Conservation (phyloP, 2,888 invertebrate genomes). For the Cremastobaeus sp. region DNA sequence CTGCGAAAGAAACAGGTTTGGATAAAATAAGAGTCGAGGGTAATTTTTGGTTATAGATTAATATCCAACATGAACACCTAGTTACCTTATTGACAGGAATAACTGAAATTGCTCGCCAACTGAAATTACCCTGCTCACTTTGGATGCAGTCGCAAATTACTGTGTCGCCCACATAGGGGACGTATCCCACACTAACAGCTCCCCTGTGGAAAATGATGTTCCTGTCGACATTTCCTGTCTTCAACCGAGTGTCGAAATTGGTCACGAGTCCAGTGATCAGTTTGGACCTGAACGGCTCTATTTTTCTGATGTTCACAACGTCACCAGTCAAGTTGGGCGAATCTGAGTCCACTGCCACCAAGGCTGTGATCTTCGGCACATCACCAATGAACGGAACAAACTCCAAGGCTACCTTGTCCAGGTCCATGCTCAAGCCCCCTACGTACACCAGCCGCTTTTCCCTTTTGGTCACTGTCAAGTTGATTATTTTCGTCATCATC, state of each 20-base stretch:
- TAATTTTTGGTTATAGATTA: not conserved
- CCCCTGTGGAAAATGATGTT: slow-evolving; percentile 82
- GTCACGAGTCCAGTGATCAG: slow-evolving; percentile 80
- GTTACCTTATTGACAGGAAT: slow-evolving; percentile 66
- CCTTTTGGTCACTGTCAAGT: slow-evolving; percentile 77
- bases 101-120: slow-evolving; percentile 82
- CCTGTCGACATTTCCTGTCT: slow-evolving; percentile 81
- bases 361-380: slow-evolving; percentile 83
- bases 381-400: slow-evolving; percentile 86
- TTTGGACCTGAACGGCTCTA: slow-evolving; percentile 82
- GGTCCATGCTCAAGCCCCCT: slow-evolving; percentile 81
- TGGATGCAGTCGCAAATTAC: slow-evolving; percentile 86
- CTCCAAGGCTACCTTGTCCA: slow-evolving; percentile 82
- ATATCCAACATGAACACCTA: not conserved
- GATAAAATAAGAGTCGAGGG: not conserved
- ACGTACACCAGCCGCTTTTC: slow-evolving; percentile 78
- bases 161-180: slow-evolving; percentile 82
- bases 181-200: slow-evolving; percentile 80
- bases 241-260: slow-evolving; percentile 72
- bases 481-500: slow-evolving; percentile 70
- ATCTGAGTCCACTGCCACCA: slow-evolving; percentile 82
- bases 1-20: not conserved
- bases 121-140: slow-evolving; percentile 81
- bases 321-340: slow-evolving; percentile 79
- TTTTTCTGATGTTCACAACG: slow-evolving; percentile 82